Percentiles rank a stretch among this genome's conserved stretches.
Conservation (phyloP, 1,140 invertebrate genomes). For the Calephelis virginiensis region DNA sequence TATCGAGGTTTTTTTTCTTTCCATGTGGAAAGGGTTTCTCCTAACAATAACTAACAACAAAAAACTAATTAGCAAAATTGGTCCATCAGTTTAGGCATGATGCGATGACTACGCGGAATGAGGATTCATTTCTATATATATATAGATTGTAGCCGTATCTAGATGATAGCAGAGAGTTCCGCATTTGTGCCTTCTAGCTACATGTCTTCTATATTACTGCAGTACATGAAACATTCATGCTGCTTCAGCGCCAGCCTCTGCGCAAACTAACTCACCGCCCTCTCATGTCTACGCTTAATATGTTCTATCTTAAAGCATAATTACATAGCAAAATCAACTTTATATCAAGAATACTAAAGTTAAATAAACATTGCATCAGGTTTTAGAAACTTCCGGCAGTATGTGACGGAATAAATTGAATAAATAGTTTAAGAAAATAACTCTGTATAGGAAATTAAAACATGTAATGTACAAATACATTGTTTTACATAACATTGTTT, state of each 20-base stretch:
- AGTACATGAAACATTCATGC: slow-evolving; percentile 16
- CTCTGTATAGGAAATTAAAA: not conserved
- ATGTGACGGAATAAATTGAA: not conserved
- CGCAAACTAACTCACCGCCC: slow-evolving; percentile 9
- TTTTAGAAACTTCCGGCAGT: not conserved
- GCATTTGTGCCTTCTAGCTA: not conserved
- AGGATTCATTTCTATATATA: too few relatives aligned
- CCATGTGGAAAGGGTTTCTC: too few relatives aligned
- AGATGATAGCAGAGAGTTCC: not conserved
- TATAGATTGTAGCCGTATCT: not conserved
- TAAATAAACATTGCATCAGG: not conserved
- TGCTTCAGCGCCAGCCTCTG: slow-evolving; percentile 12
- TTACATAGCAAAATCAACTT: not conserved
- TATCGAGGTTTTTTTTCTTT: too few relatives aligned
- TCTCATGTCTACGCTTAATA: not conserved
- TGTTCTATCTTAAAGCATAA: not conserved
- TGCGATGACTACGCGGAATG: too few relatives aligned
- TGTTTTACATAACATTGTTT: too few relatives aligned
- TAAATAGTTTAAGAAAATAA: not conserved
- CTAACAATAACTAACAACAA: too few relatives aligned
- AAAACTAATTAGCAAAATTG: too few relatives aligned
- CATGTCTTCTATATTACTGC: slow-evolving; percentile 13
- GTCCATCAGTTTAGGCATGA: too few relatives aligned
- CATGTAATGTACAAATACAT: too few relatives aligned
- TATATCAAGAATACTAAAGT: not conserved